Conservation (phyloP, 2,797 vertebrate species). For the Oreochromis mossambicus region DNA sequence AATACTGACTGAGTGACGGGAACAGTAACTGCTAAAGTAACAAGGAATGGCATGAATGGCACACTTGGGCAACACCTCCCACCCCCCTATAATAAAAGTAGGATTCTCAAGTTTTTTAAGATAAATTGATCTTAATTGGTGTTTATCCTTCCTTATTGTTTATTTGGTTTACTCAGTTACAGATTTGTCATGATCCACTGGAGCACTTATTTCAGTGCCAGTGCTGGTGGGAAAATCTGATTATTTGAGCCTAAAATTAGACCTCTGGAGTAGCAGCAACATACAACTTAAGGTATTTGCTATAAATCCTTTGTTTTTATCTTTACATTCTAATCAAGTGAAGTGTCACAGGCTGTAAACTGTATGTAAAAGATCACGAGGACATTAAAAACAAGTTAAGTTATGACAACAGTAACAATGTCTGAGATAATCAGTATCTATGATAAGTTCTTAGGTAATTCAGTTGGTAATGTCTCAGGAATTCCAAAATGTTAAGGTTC, state of each 20-base stretch:
- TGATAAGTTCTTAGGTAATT: background rate
- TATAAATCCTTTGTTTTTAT: background rate
- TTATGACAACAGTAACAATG: background rate
- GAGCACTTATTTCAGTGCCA: slow-evolving; percentile 1
- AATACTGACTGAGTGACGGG: slow-evolving; percentile 4
- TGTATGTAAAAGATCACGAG: background rate
- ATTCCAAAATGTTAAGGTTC: background rate
- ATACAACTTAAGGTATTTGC: background rate
- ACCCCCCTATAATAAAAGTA: background rate
- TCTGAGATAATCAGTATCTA: background rate
- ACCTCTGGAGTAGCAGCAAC: background rate
- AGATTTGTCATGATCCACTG: slow-evolving; percentile 23
- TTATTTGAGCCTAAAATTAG: slow-evolving; percentile 19
- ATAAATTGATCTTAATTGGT: slow-evolving; percentile 37
- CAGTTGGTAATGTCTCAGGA: background rate
- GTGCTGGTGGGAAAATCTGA: slow-evolving; percentile 17
- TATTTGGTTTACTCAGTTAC: slow-evolving; percentile 14
- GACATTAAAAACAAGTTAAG: background rate
- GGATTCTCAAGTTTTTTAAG: background rate
- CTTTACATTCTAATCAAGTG: background rate
- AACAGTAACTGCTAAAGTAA: slow-evolving; percentile 8
- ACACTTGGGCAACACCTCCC: background rate
- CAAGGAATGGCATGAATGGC: background rate
- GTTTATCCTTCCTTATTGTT: slow-evolving; percentile 31
- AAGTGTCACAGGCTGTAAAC: background rate